Evolutionary conservation across 2,888 invertebrate genomes (phyloP), one percentile per base, ranked within the genome.

Genomic region (Agrotis exclamationis): DNA sequence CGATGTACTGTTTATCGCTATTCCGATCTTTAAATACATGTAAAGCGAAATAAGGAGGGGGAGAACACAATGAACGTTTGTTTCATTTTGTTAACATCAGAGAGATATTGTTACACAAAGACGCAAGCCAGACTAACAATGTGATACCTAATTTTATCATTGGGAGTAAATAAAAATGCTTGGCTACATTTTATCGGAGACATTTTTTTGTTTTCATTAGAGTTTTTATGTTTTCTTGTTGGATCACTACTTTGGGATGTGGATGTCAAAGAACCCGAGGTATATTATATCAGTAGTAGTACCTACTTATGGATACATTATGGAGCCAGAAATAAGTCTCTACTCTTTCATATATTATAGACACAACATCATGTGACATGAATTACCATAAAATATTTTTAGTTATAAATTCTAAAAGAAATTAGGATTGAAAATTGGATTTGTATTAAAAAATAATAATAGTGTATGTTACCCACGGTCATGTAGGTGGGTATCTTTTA

Each of bases 1-100:
- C 70, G 20, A 69, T 76, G 74, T 65, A 77, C 62, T 66, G 50
- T 73, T 76, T 85, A 85, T 85, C 86, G 48, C 59, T 68, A 48
- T 74, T 64, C 70, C 59, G 24, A 84, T 85, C 80, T 85, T 72
- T 59, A 63, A 76, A 74, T 76, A 60, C 56, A 70, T 75, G 72
- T 72, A 53, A 71, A 76, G 66, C 63, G 48, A 53, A 84, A 82
- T 62, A 74, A 54, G 33, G 47, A 24, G 60, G 39, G 56, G 56
- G 20, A 24, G 48, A 28, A 65, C 14, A 70, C n/a, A 56, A 56
- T 45, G 22, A 62, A 58, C 48, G 13, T 65, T 64, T 70, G n/a
- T 80, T 53, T 60, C 44, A 53, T 63, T 45, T 53, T 77, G 44
- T 57, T 62, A 53, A 56, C 68, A 56, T 56, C 45, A 59, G 20